phyloP scores from a whole-genome alignment of 1,140 invertebrate species.

The Branchinecta lindahli region DNA sequence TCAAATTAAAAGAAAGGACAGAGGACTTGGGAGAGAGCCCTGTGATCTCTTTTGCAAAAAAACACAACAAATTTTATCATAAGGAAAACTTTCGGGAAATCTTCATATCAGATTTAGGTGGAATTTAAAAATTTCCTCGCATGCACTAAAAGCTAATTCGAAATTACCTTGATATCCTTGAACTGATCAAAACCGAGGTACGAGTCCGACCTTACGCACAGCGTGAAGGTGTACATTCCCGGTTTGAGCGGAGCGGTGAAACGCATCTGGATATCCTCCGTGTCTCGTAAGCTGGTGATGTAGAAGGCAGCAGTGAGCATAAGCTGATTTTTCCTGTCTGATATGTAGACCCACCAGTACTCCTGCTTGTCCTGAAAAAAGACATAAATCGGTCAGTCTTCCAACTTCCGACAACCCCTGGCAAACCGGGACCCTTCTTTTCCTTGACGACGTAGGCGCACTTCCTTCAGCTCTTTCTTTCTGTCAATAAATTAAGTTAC shows the following conservation, averaged over 20 bases:
- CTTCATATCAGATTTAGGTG: too few relatives aligned
- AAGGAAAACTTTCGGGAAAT: too few relatives aligned
- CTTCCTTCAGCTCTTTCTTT: background rate
- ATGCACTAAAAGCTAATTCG: slow-evolving; percentile 18
- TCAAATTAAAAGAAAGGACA: too few relatives aligned
- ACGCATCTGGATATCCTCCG: slow-evolving; percentile 76
- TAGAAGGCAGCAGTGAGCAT: slow-evolving; percentile 80
- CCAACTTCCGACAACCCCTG: slow-evolving; percentile 4
- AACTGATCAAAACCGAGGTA: slow-evolving; percentile 83
- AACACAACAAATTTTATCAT: too few relatives aligned
- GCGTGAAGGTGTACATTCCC: slow-evolving; percentile 81
- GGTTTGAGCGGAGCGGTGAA: slow-evolving; percentile 90
- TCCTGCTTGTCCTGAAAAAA: slow-evolving; percentile 74
- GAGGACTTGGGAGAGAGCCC: too few relatives aligned
- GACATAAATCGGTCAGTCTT: slow-evolving; percentile 14
- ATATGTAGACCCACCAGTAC: slow-evolving; percentile 98
- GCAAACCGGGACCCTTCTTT: background rate
- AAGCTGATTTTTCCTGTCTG: slow-evolving; percentile 77
- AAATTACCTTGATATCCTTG: slow-evolving; percentile 63
- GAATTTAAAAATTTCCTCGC: background rate
- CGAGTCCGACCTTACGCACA: slow-evolving; percentile 85
- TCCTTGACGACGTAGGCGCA: background rate
- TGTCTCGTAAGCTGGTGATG: slow-evolving; percentile 61
- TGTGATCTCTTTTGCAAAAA: too few relatives aligned
- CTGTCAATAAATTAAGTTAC: too few relatives aligned